A percentile compares a stretch with the other conserved stretches of the same genome.
Conservation (phyloP, 2,888 invertebrate genomes). For the Parnassius mnemosyne region DNA sequence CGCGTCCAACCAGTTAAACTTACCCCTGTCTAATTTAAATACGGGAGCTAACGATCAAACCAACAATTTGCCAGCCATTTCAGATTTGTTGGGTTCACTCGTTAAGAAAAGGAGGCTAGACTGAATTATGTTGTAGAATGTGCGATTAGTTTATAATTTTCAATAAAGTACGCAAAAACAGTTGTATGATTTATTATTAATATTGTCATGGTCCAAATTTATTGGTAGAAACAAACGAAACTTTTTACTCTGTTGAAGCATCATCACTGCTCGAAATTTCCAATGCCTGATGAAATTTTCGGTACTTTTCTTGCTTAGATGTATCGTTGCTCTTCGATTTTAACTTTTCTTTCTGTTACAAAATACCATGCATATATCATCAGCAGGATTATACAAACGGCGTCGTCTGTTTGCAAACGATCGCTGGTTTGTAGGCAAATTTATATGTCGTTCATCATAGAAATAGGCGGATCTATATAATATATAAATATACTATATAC, state of each 20-base stretch:
- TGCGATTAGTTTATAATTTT: constrained; percentile 22
- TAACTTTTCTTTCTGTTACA: constrained; percentile 65
- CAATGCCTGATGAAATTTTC: constrained; percentile 70
- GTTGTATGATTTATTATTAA: constrained; percentile 27
- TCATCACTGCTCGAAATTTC: constrained; percentile 70
- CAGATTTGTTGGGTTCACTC: constrained; percentile 89
- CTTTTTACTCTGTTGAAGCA: constrained; percentile 60
- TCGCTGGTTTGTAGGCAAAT: too few species aligned
- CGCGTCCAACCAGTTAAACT: constrained; percentile 63
- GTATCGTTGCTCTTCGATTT: constrained; percentile 56
- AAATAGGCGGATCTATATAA: too few species aligned
- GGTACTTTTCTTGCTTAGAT: constrained; percentile 53
- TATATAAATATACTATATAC: too few species aligned
- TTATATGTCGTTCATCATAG: too few species aligned
- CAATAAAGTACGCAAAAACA: constrained; percentile 26
- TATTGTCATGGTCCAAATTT: constrained; percentile 20
- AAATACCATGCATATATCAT: background rate
- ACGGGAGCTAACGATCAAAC: constrained; percentile 85
- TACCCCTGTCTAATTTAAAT: constrained; percentile 72
- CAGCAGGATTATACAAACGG: too few species aligned
- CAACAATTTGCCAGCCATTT: constrained; percentile 88
- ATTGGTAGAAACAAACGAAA: background rate
- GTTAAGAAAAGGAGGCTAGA: constrained; percentile 90
- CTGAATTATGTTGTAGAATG: constrained; percentile 50
- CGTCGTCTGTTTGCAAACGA: too few species aligned